These are phyloP conservation scores for Melanotaenia trifasciata DNA, from an alignment of 2,797 vertebrate species.

Conservation along the genomic window DNA sequence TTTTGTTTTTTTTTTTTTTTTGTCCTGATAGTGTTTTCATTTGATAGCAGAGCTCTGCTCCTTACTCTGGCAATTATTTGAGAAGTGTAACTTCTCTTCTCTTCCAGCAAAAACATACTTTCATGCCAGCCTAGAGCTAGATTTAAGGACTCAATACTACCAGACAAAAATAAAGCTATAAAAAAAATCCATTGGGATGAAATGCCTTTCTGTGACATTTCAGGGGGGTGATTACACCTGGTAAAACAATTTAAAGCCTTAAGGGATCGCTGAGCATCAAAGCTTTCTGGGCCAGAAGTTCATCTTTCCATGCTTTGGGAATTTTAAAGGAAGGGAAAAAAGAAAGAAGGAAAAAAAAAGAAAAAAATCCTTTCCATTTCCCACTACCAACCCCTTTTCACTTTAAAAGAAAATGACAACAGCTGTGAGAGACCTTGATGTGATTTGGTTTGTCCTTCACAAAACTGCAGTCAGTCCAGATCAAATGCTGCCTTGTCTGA, in stretches of 20 bases:
- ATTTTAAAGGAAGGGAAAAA: slow-evolving; percentile 19
- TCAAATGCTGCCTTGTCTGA: slow-evolving; percentile 41
- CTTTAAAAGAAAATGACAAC: slow-evolving; percentile 36
- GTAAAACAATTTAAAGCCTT: slow-evolving; percentile 61
- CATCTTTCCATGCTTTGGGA: slow-evolving; percentile 54
- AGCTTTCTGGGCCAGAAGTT: slow-evolving; percentile 48
- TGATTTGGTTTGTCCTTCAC: slow-evolving; percentile 42
- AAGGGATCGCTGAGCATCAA: slow-evolving; percentile 65
- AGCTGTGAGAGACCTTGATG: slow-evolving; percentile 48
- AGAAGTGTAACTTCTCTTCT: slow-evolving; percentile 21
- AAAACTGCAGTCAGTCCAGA: slow-evolving; percentile 32
- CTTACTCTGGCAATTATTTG: slow-evolving; percentile 18
- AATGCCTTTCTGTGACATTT: slow-evolving; percentile 61
- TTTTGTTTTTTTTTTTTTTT: slow-evolving; percentile 9
- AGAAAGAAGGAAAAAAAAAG: no score
- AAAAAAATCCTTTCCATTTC: slow-evolving; percentile 12
- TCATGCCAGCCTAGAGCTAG: slow-evolving; percentile 22
- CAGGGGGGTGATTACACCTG: slow-evolving; percentile 58
- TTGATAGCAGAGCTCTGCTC: slow-evolving; percentile 10
- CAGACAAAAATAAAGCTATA: slow-evolving; percentile 31
- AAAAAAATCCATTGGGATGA: slow-evolving; percentile 37
- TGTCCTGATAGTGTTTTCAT: slow-evolving; percentile 1
- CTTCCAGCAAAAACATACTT: slow-evolving; percentile 27
- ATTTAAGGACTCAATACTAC: slow-evolving; percentile 40
- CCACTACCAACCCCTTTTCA: neutral